Evolutionary conservation across 1,140 invertebrate species (phyloP).

Genomic region (Drosophila nannoptera): DNA sequence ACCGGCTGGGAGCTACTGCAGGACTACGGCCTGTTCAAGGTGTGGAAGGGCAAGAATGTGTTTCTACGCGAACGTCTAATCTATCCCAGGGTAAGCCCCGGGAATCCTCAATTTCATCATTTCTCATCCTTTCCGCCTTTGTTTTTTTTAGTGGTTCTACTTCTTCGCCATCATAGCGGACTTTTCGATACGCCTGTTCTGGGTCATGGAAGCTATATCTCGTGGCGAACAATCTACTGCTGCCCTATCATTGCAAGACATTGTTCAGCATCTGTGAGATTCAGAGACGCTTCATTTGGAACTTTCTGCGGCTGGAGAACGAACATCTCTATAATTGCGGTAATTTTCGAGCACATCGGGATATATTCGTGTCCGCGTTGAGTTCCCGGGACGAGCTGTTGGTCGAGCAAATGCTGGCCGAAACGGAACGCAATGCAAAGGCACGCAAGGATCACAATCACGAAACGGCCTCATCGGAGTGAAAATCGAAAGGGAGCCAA

Average conservation of each 20-base stretch:
- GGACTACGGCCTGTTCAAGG: slow-evolving; percentile 97
- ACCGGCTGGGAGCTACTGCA: slow-evolving; percentile 96
- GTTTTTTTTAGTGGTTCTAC: slow-evolving; percentile 85
- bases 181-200: slow-evolving; percentile 93
- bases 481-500: too few relatives aligned
- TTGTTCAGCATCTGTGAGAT: slow-evolving; percentile 47
- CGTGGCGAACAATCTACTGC: slow-evolving; percentile 81
- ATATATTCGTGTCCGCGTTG: slow-evolving; percentile 20
- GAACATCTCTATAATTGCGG: slow-evolving; percentile 66
- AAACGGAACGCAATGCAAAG: neutral
- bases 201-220: slow-evolving; percentile 92
- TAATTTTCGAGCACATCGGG: slow-evolving; percentile 51
- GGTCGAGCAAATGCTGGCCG: neutral
- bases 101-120: too few relatives aligned
- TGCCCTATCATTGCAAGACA: slow-evolving; percentile 30
- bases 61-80: slow-evolving; percentile 87
- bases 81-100: slow-evolving; percentile 81
- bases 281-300: slow-evolving; percentile 60
- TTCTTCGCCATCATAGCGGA: slow-evolving; percentile 98
- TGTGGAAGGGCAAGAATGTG: slow-evolving; percentile 87
- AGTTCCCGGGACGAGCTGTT: slow-evolving; percentile 21
- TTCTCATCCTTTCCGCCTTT: neutral
- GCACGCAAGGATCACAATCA: neutral
- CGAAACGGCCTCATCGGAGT: too few relatives aligned
- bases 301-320: slow-evolving; percentile 58